Conservation (phyloP, 30 jellyfish, hydroid and myxozoan genomes). For the Rhopilema esculentum region DNA sequence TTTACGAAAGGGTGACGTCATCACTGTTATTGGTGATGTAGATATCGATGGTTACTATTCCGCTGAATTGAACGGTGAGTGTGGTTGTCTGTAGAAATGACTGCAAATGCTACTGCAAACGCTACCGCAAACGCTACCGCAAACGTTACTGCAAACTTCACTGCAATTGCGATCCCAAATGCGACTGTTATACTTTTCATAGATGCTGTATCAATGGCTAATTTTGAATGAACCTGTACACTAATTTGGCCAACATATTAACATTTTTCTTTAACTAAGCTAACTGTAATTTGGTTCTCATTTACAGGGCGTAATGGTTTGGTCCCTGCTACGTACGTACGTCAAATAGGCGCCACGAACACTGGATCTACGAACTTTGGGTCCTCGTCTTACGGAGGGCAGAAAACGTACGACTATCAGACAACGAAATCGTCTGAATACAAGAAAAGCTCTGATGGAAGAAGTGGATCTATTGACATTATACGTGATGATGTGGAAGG, state of each 20-base stretch:
- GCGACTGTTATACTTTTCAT: too few species aligned
- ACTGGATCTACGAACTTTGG: constrained; percentile 2
- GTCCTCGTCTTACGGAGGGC: constrained; percentile 58
- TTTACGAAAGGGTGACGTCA: constrained; percentile 85
- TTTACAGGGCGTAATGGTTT: constrained; percentile 84
- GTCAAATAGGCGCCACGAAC: constrained; percentile 60
- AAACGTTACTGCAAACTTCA: neutral
- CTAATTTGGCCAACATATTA: too few species aligned
- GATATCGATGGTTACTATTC: constrained; percentile 95
- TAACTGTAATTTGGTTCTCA: too few species aligned
- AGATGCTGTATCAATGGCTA: too few species aligned
- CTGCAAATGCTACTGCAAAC: neutral
- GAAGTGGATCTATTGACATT: constrained; percentile 57
- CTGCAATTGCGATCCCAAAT: too few species aligned
- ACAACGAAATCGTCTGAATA: constrained; percentile 23
- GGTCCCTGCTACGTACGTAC: constrained; percentile 89
- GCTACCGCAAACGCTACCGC: neutral
- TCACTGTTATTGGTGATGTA: constrained; percentile 88
- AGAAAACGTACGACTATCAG: constrained; percentile 43
- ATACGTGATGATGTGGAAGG: constrained; percentile 71
- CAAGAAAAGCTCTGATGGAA: constrained; percentile 8
- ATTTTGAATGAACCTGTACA: too few species aligned
- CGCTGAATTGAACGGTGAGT: constrained; percentile 87
- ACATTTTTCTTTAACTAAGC: too few species aligned
- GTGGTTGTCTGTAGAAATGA: too few species aligned